Base-by-base conservation (phyloP, 2,888 invertebrate genomes). In the Balanococcus diminutus region DNA sequence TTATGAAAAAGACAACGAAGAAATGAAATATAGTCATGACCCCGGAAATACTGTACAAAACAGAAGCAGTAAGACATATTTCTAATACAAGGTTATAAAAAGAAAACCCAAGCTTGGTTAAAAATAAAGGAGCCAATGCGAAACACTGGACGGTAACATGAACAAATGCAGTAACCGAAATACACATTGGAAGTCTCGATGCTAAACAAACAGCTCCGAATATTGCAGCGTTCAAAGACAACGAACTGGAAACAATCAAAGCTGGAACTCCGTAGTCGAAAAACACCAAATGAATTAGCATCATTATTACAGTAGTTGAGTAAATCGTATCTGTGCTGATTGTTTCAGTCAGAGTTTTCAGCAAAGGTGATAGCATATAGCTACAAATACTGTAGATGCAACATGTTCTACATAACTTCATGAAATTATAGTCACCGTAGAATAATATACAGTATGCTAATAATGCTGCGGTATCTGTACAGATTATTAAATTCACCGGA, bases 251-350 rank as follows among this genome's bases (percentile, higher is more conserved):
- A 0, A 98, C 96, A 87, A 98, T 94, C 0, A 96, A 95, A 2
- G 95, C 96, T 14, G 94, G 92, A 0, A 96, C 92, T 5, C 96
- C 96, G 89, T 99, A 99, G 90, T 99, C 97, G 89, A 96, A 96
- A 89, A 98, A 98, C 88, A 96, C 92, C 87, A 99, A 91, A 91
- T 99, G 98, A 0, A 96, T 90, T 0, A 96, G 89, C 91, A 98
- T 93, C 93, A 98, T 96, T 16, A 96, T 92, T 25, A 95, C 94
- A 0, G 98, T 94, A 93, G 95, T 96, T 0, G 97, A 96, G 89
- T 97, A 98, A 89, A 99, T 98, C 0, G 99, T 98, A 89, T 99
- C 98, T 0, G 98, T 98, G 89, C 98, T 98, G 1, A 99, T 96
- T 0, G 98, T 97, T 89, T 97, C 96, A 0, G 99, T 99, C 82